Evolutionary conservation across 1,140 invertebrate species (phyloP).

Genomic region (Planococcus citri): DNA sequence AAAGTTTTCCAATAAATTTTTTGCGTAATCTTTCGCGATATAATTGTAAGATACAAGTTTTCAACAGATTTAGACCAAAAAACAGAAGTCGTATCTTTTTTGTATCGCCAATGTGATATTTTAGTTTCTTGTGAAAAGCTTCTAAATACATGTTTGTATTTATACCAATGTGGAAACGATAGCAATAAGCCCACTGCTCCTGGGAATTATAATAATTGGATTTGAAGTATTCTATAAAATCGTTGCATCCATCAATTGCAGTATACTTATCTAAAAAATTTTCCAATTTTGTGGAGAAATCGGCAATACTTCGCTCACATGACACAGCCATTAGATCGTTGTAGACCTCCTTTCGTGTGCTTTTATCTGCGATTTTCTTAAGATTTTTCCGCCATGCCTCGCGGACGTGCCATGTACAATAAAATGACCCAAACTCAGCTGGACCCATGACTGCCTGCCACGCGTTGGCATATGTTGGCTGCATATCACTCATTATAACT

Average conservation of each 20-base stretch:
- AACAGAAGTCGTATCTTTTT: no score
- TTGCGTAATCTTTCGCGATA: no score
- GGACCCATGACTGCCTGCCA: not conserved
- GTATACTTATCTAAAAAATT: not conserved
- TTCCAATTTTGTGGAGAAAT: conserved; percentile 12
- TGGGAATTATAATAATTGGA: not conserved
- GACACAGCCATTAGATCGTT: no score
- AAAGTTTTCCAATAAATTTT: no score
- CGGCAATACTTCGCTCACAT: not conserved
- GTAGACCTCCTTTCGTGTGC: no score
- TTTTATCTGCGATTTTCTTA: not conserved
- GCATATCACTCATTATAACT: conserved; percentile 11
- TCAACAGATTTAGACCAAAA: no score
- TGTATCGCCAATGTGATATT: conserved; percentile 20
- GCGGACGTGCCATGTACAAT: not conserved
- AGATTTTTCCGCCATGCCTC: conserved; percentile 7
- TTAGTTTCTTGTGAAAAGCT: conserved; percentile 21
- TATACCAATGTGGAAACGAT: not conserved
- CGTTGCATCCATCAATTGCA: not conserved
- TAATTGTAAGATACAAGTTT: no score
- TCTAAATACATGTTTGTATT: conserved; percentile 25
- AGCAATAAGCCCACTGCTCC: conserved; percentile 24
- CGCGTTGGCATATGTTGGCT: not conserved
- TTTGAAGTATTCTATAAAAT: conserved; percentile 20
- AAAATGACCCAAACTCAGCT: not conserved